Base-by-base conservation (phyloP, 1,140 invertebrate genomes). In the Cardiocondyla obscurior region DNA sequence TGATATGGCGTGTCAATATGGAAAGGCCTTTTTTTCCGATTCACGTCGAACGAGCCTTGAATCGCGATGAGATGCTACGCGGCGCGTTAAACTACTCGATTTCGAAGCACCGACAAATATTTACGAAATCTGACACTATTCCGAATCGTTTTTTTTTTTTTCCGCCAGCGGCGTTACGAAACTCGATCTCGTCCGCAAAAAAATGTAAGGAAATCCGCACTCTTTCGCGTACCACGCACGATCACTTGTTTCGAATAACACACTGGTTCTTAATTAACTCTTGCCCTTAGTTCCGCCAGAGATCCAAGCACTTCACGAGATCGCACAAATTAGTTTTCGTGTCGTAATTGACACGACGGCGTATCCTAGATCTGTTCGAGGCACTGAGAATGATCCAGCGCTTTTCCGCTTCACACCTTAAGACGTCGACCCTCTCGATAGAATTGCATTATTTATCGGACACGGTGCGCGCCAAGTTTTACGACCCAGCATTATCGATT, bases 401-500 rank as follows among this genome's bases (percentile, higher is more conserved):
- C 25, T 77, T 65, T 51, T 65, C 62, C 62, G 46, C 16, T 67
- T 79, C 46, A 79, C 74, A 67, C 62, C 25, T 46, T 28, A 30
- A n/a, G 42, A 76, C 39, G 33, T 62, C 39, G 22, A 55, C 10
- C 12, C n/a, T 19, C 22, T n/a, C 12, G 42, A 49, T 49, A 62
- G 19, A 65, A 69, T 77, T 83, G 70, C 76, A 79, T 87, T 87
- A 83, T 87, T 86, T 82, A 77, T 74, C 65, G 60, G 67, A 73
- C 72, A 62, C 57, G 73, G 49, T 58, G 39, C 44, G 55, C 36
- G 36, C 30, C 19, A 16, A 67, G 72, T 86, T 87, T 87, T 86
- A 79, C 67, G 64, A 73, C 67, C 64, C 49, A 8, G 84, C 72
- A 86, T 83, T 86, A 87, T 86, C 73, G 85, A 86, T 73, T 67